Evolutionary conservation across 2,113 vertebrate genomes (phyloP), one percentile per base, ranked within the genome.

Genomic region (Thamnaconus septentrionalis): DNA sequence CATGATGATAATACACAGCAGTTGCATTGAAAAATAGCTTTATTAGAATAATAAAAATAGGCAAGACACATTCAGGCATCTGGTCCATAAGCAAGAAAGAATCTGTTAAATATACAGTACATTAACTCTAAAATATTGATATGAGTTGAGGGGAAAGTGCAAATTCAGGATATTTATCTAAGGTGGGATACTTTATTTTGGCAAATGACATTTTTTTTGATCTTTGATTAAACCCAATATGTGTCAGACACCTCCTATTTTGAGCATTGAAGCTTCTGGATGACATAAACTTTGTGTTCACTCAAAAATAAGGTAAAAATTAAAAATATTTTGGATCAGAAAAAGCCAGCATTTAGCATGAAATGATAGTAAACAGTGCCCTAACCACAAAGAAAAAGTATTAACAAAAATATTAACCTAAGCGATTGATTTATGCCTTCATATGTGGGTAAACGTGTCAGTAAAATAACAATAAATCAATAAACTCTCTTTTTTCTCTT

Each of bases 21-120:
- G 11, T 5, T 80, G 66, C 75, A 61, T 65, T 76, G 82, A 64
- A 85, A 87, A 87, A 87, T 80, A 54, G 41, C 42, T 90, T 91
- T 91, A 90, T 84, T 87, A 54, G n/a, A 77, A 59, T 79, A 74
- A 78, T 62, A 87, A 31, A 47, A 53, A 82, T 64, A 83, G 55
- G 39, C 39, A 56, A 44, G 49, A 61, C 77, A 64, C 41, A 74
- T 80, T 84, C 57, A 68, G 56, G 65, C 60, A 73, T 64, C 45
- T 66, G 43, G 55, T 66, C 69, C 71, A 77, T 47, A 53, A 74
- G 71, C 53, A 63, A 53, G 59, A 82, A 77, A 84, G 64, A 63
- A 59, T 56, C 47, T 53, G 70, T 85, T 63, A 81, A 88, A 81
- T 81, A 89, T 86, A 78, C 56, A 81, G 10, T 68, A 85, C 11